Evolutionary conservation across 2,113 vertebrate genomes (phyloP), one percentile per base, ranked within the genome.

Genomic region (Telmatochromis sp.): DNA sequence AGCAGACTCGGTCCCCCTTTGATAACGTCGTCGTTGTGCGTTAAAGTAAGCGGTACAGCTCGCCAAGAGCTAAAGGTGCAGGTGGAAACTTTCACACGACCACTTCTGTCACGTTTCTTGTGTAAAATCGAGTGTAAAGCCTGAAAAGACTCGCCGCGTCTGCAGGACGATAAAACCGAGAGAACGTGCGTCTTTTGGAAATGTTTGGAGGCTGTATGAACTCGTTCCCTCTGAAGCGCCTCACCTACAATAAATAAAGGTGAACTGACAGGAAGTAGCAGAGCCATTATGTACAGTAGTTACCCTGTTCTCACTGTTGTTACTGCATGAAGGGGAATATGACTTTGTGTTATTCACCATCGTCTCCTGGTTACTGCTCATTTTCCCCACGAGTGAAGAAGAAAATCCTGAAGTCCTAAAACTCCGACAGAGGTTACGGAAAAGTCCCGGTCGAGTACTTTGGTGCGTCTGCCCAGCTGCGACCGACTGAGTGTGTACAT

Each of bases 391-490:
- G 6, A 35, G 10, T 23, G 15, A 81, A 65, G 57, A 11, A 83
- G 45, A 65, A 73, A 78, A 58, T 88, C 57, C 58, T 81, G 63
- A 84, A 79, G 80, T 13, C 79, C 57, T 57, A 40, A 49, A 9
- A n/a, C 37, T 17, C 26, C 17, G 26, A 63, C 33, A 49, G 58
- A 58, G 49, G 14, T 82, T 15, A 33, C 4, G 17, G 49, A 81
- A 57, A 58, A 70, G 81, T 78, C 37, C 28, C 45, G 82, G 70
- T 60, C 63, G 47, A 73, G 49, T 55, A 35, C 70, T 93, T 94
- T 92, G 91, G 93, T 91, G 93, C 51, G 4, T 86, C 70, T 54
- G 81, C 83, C 31, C 58, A 40, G 79, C 73, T 81, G 1, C 15
- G 26, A 31, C 45, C 73, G 45, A 80, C 63, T 3, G 45, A 82